phyloP scores from a whole-genome alignment of 2,888 invertebrate species.

The Ariolimax columbianus region DNA sequence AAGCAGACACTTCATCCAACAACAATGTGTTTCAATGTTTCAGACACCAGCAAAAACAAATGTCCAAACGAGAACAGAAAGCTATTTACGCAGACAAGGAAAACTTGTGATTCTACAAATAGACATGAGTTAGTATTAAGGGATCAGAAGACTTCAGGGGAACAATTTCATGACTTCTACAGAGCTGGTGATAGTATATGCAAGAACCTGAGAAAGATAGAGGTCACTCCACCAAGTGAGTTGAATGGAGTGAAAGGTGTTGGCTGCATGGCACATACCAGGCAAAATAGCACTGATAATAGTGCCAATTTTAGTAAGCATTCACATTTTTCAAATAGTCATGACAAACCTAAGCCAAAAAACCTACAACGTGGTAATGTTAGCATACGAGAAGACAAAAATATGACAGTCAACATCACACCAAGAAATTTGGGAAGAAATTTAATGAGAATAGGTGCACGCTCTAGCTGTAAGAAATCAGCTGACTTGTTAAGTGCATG shows the following conservation, averaged over 20 bases:
- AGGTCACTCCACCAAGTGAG: not conserved
- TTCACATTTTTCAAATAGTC: not conserved
- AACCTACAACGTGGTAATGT: not conserved
- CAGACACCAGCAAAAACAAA: not conserved
- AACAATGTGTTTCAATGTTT: not conserved
- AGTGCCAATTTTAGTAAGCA: not conserved
- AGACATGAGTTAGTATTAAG: not conserved
- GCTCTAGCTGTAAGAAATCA: not conserved
- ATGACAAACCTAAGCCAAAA: not conserved
- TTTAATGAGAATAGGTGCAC: not conserved
- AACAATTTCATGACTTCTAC: not conserved
- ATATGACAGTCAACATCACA: not conserved
- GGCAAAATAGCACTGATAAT: not conserved
- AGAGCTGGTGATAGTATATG: not conserved
- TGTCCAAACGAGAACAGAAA: not conserved
- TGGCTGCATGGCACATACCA: not conserved
- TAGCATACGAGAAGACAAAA: constrained; percentile 9
- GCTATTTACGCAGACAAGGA: not conserved
- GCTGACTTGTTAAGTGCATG: too few relatives aligned
- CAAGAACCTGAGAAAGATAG: not conserved
- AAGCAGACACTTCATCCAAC: not conserved
- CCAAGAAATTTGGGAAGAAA: not conserved
- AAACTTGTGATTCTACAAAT: not conserved
- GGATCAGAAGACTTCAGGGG: not conserved
- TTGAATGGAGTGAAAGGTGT: not conserved